Base-by-base conservation (phyloP, 1,140 invertebrate genomes). In the Ceratoteleas bidentatus region DNA sequence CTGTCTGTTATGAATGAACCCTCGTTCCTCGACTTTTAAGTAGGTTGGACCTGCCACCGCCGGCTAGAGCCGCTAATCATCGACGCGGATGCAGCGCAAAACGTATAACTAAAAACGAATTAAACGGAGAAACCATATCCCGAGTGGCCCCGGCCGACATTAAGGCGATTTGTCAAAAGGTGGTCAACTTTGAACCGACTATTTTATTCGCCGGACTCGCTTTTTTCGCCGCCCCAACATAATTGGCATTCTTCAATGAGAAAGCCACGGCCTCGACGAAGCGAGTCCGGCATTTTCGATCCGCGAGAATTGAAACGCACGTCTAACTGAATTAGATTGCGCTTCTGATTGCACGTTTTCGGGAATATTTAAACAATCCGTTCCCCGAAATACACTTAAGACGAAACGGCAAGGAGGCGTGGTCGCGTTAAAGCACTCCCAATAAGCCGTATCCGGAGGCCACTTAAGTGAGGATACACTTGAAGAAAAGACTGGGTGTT, bases 1-100 rank as follows among this genome's bases (percentile, higher is more conserved):
- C 68, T 76, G 45, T 84, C 75, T 84, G 75, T 90, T 89, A 89
- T 88, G 89, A 90, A 90, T 89, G 88, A 84, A 80, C 84, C 76
- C 70, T 77, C 72, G 84, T 87, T 84, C 68, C 54, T 79, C 70
- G 69, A 78, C 58, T 78, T 74, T 83, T 60, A 78, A 78, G 69
- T 81, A 81, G 68, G 82, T 87, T 84, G 72, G 70, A 79, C 56
- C 58, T 75, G 75, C 81, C 81, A 84, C 70, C 72, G 69, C 65
- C 62, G 72, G 75, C 79, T 76, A 75, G 72, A 72, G 60, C 49
- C 14, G 72, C 79, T 81, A 81, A 81, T 81, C 61, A 76, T 81
- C 66, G 49, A 72, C 54, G 49, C 61, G 66, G 58, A 65, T 76
- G 72, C 61, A 60, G 6, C 47, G 52, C 49, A 14, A 65, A 76